These are phyloP conservation scores for Clusia tigrina DNA, from an alignment of 2,888 invertebrate species.

Conservation along the genomic window DNA sequence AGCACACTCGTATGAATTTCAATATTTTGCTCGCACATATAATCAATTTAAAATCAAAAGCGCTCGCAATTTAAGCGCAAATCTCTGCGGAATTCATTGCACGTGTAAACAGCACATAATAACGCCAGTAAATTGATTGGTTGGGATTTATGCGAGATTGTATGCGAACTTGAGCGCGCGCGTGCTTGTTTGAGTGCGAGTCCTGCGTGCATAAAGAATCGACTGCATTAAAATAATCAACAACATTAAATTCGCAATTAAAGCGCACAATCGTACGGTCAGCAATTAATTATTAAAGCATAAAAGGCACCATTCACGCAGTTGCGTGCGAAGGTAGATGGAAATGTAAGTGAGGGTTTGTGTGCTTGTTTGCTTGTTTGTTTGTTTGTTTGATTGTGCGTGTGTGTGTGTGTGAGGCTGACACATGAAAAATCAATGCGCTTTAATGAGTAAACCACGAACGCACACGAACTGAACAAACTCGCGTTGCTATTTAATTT, in stretches of 20 bases:
- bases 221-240: slow-evolving; percentile 20
- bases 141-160: background rate
- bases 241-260: slow-evolving; percentile 22
- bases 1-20: too few relatives aligned
- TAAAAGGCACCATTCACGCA: too few relatives aligned
- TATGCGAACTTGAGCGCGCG: background rate
- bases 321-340: background rate
- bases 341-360: background rate
- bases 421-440: slow-evolving; percentile 3
- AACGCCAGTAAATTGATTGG: background rate
- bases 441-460: slow-evolving; percentile 2
- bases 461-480: too few relatives aligned
- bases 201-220: background rate
- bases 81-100: background rate
- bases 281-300: background rate
- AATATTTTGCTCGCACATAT: too few relatives aligned
- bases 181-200: slow-evolving; percentile 3
- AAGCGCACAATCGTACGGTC: slow-evolving; percentile 20
- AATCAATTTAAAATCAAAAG: background rate
- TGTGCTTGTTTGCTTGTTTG: background rate
- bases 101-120: slow-evolving; percentile 8
- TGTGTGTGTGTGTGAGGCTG: background rate
- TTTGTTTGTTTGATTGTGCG: background rate
- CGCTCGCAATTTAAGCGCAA: background rate
- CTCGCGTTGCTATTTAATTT: too few relatives aligned